Evolutionary conservation across 2,888 invertebrate genomes (phyloP), one percentile per base, ranked within the genome.

Genomic region (Carterocephalus palaemon): DNA sequence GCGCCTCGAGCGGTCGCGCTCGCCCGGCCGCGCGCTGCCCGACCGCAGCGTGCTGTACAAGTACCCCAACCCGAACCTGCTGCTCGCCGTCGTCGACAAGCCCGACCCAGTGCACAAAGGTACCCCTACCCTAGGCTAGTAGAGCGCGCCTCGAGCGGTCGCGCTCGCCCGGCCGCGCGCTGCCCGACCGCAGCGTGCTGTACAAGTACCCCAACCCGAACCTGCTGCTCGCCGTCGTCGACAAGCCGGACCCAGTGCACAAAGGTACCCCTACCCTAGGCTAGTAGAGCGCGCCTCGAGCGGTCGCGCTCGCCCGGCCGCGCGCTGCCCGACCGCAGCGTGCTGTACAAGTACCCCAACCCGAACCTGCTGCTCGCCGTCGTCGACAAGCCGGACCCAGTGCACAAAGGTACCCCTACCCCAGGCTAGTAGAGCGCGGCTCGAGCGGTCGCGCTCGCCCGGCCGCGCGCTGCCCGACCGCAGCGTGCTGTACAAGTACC

Each of bases 181-280:
- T 99, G 55, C 94, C 94, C 20, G 99, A 99, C 87, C 90, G 99
- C 51, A 96, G 96, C 59, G 99, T 99, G 40, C 90, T 99, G 22
- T 99, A 99, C 88, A 99, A 99, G 82, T 99, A 99, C 78, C 90
- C 95, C 57, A 99, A 99, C 89, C 99, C 99, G 16, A 99, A 99
- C 86, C 88, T 99, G 54, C 92, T 98, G 51, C 95, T 95, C 7
- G 89, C 98, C 51, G 90, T 95, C 15, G 93, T 95, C 0, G 90
- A 95, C 66, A 92, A 92, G 17, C 89, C 90, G 9, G 95, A 95
- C 65, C 88, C 89, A 4, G 71, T 91, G 38, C 92, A 94, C 59
- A 95, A 95, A 88, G 90, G 93, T 93, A 71, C 92, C n/a, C n/a
- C n/a, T n/a, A n/a, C n/a, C n/a, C n/a, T n/a, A n/a, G n/a, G n/a